Conservation (phyloP, 2,888 invertebrate species). For the Nymphalis urticae region DNA sequence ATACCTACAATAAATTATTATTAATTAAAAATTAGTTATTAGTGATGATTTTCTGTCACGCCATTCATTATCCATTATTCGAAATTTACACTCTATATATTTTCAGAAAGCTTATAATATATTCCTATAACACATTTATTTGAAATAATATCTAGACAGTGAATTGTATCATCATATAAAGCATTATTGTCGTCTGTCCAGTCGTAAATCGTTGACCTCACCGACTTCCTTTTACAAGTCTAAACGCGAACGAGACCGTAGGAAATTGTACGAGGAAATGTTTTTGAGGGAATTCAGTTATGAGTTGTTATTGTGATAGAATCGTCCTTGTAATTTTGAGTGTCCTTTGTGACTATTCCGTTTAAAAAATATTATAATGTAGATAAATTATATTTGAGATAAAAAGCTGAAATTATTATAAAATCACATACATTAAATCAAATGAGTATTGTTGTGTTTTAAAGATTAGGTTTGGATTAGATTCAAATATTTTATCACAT, state of each 20-base stretch:
- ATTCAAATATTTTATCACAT: too few species aligned
- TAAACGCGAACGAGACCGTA: constrained; percentile 4
- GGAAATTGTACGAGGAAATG: constrained; percentile 16
- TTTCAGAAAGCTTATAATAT: background rate
- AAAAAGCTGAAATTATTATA: background rate
- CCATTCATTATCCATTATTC: too few species aligned
- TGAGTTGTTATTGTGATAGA: constrained; percentile 4
- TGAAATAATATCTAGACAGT: background rate
- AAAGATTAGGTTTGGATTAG: too few species aligned
- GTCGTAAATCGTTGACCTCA: constrained; percentile 21
- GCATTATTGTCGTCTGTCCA: constrained; percentile 5
- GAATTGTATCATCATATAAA: background rate
- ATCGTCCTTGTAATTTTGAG: background rate
- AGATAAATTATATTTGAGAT: background rate
- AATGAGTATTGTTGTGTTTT: too few species aligned
- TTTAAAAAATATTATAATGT: background rate
- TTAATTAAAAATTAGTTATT: too few species aligned
- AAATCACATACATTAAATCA: too few species aligned
- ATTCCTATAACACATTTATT: background rate
- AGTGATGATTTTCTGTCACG: too few species aligned
- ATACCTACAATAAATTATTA: too few species aligned
- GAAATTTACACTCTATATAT: too few species aligned
- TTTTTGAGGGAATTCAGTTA: background rate
- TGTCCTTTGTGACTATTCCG: background rate
- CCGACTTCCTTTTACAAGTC: constrained; percentile 15